A percentile compares a stretch with the other conserved stretches of the same genome.
Conservation (phyloP, 2,888 invertebrate species). For the Phytoseiulus persimilis region DNA sequence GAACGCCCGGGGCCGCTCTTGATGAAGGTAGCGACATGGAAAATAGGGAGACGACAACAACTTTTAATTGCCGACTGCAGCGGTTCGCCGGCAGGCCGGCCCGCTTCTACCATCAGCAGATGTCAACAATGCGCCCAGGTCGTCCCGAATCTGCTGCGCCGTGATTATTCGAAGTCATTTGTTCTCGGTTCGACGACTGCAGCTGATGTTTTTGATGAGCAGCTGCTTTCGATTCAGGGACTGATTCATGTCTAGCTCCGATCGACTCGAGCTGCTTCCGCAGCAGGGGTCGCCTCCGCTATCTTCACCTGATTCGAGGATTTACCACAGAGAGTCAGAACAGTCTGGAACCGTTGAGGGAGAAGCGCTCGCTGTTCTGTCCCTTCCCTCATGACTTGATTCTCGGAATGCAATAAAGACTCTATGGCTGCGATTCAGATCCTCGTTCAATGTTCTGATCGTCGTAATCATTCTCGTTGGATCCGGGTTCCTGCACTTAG, state of each 20-base stretch:
- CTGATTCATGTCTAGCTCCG: not conserved
- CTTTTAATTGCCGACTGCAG: not conserved
- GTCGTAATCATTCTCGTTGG: not conserved
- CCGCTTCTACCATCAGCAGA: not conserved
- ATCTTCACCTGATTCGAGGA: too few relatives aligned
- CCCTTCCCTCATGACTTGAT: not conserved
- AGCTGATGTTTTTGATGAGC: not conserved
- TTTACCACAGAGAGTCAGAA: not conserved
- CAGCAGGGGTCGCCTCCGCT: not conserved
- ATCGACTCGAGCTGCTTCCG: not conserved
- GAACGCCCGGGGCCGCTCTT: not conserved
- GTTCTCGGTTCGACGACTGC: not conserved
- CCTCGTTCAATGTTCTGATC: not conserved
- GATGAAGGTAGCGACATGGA: slow-evolving; percentile 5
- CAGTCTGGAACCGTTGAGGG: not conserved
- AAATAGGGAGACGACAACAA: slow-evolving; percentile 5
- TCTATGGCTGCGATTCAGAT: not conserved
- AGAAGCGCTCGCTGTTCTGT: not conserved
- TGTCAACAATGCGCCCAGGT: not conserved
- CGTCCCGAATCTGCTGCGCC: not conserved
- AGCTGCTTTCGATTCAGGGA: not conserved
- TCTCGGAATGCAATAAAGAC: not conserved
- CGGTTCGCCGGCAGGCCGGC: not conserved
- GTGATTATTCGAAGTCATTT: not conserved
- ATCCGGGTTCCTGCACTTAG: not conserved